Percentiles rank a stretch among this genome's conserved stretches.
Conservation (phyloP, 2,888 invertebrate species). For the Trichopoda pennipes region DNA sequence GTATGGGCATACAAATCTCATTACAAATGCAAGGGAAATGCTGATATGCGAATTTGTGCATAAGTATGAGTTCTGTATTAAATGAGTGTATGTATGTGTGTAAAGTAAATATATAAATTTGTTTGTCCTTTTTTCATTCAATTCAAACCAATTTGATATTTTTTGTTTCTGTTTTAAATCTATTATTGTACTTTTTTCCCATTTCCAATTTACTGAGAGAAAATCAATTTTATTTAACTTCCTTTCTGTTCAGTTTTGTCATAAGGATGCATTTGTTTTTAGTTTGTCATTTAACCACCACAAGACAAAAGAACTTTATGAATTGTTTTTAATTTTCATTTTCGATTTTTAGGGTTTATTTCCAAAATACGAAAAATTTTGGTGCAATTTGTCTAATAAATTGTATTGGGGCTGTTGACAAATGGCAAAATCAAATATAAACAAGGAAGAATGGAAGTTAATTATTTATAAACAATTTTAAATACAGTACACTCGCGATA, state of each 20-base stretch:
- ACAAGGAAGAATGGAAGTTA: no score
- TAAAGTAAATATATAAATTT: slow-evolving; percentile 18
- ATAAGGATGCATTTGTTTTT: slow-evolving; percentile 10
- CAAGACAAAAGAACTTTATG: no score
- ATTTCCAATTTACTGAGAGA: slow-evolving; percentile 35
- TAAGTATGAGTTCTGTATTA: no score
- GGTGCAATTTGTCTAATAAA: slow-evolving; percentile 30
- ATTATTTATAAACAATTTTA: no score
- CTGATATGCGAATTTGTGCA: no score
- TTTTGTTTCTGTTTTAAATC: neutral
- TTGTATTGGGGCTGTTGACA: neutral
- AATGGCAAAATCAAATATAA: neutral
- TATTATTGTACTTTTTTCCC: neutral
- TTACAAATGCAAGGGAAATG: no score
- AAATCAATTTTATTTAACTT: slow-evolving; percentile 33
- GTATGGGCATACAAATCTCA: no score
- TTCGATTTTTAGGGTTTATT: neutral
- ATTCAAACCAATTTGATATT: slow-evolving; percentile 50
- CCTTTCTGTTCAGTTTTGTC: slow-evolving; percentile 17
- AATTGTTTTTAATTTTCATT: no score
- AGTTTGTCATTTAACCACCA: slow-evolving; percentile 5
- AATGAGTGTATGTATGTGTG: neutral
- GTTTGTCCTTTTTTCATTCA: slow-evolving; percentile 50
- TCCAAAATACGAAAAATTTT: neutral
- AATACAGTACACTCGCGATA: no score